phyloP scores from a whole-genome alignment of 2,113 vertebrate genomes.

The Forbesichthys agassizii region DNA sequence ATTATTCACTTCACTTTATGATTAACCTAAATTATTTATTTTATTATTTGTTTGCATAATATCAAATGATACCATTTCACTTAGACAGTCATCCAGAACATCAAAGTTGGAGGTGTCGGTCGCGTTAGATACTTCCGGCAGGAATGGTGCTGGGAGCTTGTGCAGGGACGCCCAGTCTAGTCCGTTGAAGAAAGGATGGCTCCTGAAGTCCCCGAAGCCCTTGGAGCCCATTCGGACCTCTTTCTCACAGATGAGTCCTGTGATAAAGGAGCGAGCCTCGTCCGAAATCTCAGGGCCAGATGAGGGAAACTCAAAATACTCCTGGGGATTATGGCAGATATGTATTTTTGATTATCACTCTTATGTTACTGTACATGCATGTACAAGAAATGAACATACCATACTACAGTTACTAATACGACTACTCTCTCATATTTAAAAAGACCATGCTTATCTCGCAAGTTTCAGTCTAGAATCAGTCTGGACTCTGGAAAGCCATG shows the following conservation, averaged over 20 bases:
- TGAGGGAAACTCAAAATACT: conserved; percentile 80
- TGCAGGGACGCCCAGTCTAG: conserved; percentile 81
- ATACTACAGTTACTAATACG: neutral
- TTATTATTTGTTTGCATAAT: neutral
- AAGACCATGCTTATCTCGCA: no score
- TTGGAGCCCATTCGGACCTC: conserved; percentile 75
- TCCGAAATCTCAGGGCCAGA: conserved; percentile 68
- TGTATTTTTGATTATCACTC: neutral
- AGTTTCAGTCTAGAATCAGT: no score
- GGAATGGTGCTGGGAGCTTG: conserved; percentile 76
- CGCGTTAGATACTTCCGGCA: conserved; percentile 80
- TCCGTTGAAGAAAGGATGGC: conserved; percentile 80
- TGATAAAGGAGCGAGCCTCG: conserved; percentile 76
- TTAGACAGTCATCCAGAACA: conserved; percentile 82
- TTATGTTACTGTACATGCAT: neutral
- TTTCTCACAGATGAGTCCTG: conserved; percentile 78
- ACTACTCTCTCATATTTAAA: neutral
- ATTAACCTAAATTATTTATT: neutral
- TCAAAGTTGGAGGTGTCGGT: conserved; percentile 90
- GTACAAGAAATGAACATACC: no score
- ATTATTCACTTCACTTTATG: neutral
- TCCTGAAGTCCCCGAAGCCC: conserved; percentile 78
- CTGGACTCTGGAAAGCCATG: no score
- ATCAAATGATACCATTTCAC: conserved; percentile 76
- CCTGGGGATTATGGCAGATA: conserved; percentile 60